Evolutionary conservation across 2,888 invertebrate species (phyloP).

Genomic region (Cheilosia variabilis): DNA sequence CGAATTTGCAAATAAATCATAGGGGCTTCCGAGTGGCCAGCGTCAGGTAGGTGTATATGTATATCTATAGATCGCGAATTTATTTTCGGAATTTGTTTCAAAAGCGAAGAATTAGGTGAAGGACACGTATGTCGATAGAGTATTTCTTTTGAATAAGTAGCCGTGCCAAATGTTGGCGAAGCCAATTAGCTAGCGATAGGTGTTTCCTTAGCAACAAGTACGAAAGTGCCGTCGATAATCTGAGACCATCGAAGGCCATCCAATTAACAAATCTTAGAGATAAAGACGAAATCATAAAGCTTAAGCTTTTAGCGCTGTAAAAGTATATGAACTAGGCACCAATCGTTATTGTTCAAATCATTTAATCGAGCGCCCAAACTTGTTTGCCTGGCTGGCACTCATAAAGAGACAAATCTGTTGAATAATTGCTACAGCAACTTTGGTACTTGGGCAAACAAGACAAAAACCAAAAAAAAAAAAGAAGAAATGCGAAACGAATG

Average conservation of each 20-base stretch:
- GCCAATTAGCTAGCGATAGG: constrained; percentile 62
- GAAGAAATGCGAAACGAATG: constrained; percentile 15
- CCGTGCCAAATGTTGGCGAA: constrained; percentile 58
- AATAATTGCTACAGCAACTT: constrained; percentile 1
- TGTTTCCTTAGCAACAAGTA: constrained; percentile 64
- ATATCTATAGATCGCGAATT: constrained; percentile 25
- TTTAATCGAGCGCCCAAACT: constrained; percentile 32
- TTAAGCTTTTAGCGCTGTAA: constrained; percentile 14
- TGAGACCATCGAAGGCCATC: constrained; percentile 41
- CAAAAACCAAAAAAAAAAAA: background rate
- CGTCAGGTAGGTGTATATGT: background rate
- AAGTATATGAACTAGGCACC: constrained; percentile 3
- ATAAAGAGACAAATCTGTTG: constrained; percentile 31
- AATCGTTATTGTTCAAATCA: constrained; percentile 49
- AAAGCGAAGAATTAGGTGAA: constrained; percentile 70
- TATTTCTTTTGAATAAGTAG: constrained; percentile 42
- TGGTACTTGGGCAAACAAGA: too few relatives aligned
- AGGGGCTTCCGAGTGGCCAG: constrained; percentile 60
- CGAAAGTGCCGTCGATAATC: constrained; percentile 45
- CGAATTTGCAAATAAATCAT: constrained; percentile 63
- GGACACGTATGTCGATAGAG: constrained; percentile 55
- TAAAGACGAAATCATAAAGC: constrained; percentile 50
- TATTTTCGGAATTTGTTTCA: constrained; percentile 62
- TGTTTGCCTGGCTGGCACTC: constrained; percentile 10
- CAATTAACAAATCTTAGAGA: constrained; percentile 43